Conservation (phyloP, 2,113 vertebrate species). For the Urocynchramus pylzowi region DNA sequence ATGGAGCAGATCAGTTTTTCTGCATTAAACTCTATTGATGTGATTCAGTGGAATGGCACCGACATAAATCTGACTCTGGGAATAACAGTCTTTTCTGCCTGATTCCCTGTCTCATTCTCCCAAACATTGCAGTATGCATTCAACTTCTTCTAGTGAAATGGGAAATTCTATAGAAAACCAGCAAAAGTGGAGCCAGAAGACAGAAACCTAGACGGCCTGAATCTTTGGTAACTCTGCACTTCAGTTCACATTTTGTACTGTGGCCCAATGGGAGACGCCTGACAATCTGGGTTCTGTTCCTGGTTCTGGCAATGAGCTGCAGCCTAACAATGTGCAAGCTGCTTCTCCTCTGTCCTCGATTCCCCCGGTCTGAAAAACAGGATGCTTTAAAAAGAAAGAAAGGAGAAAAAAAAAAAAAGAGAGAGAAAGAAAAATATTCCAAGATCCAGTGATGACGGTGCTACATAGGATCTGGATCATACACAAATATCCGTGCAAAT, state of each 20-base stretch:
- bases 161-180: background rate
- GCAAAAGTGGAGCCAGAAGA: background rate
- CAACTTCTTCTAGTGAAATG: background rate
- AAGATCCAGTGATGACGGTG: background rate
- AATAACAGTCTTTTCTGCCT: background rate
- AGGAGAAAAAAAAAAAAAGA: background rate
- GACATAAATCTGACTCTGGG: background rate
- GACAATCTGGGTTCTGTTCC: constrained; percentile 56
- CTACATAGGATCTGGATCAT: background rate
- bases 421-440: background rate
- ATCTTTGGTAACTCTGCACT: background rate
- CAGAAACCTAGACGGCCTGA: background rate
- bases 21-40: background rate
- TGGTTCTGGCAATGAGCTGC: constrained; percentile 49
- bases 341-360: constrained; percentile 57
- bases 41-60: background rate
- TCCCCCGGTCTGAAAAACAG: constrained; percentile 49
- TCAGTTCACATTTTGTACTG: constrained; percentile 17
- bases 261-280: constrained; percentile 28
- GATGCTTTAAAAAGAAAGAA: background rate
- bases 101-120: background rate
- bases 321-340: constrained; percentile 50
- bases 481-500: background rate
- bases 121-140: background rate
- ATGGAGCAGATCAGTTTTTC: background rate